Percentiles rank a stretch among this genome's conserved stretches.
phyloP scores from a whole-genome alignment of 2,113 vertebrate genomes.

The Lophura nycthemera region DNA sequence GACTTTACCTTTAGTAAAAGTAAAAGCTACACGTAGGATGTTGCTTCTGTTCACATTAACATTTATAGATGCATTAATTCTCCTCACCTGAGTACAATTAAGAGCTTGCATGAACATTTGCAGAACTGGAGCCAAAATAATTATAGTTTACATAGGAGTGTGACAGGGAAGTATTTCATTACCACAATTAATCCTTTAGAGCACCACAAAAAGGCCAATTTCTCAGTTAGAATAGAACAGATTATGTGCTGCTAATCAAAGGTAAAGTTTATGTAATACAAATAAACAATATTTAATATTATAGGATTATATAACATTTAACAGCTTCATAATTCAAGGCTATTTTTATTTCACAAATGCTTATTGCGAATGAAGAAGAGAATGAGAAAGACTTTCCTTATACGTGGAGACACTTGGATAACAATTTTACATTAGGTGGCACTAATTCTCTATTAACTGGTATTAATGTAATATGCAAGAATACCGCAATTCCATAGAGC shows the following conservation, averaged over 20 bases:
- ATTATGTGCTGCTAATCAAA: slow-evolving; percentile 42
- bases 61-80: slow-evolving; percentile 14
- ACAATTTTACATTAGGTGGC: slow-evolving; percentile 74
- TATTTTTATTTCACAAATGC: slow-evolving; percentile 34
- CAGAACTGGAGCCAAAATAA: slow-evolving; percentile 34
- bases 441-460: slow-evolving; percentile 68
- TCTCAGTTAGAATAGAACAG: slow-evolving; percentile 16
- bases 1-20: not conserved
- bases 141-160: slow-evolving; percentile 29
- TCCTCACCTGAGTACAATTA: slow-evolving; percentile 27
- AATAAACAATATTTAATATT: not conserved
- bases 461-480: slow-evolving; percentile 29
- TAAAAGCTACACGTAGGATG: not conserved
- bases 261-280: not conserved
- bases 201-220: not conserved
- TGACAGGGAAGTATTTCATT: slow-evolving; percentile 36
- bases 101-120: not conserved
- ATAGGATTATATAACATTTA: slow-evolving; percentile 15
- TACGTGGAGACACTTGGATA: not conserved
- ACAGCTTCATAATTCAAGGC: not conserved
- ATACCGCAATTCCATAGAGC: not conserved
- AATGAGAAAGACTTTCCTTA: not conserved
- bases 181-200: slow-evolving; percentile 20
- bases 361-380: not conserved
- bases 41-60: not conserved